Base-by-base conservation (phyloP, 2,888 invertebrate genomes). In the Pedicia rivosa region DNA sequence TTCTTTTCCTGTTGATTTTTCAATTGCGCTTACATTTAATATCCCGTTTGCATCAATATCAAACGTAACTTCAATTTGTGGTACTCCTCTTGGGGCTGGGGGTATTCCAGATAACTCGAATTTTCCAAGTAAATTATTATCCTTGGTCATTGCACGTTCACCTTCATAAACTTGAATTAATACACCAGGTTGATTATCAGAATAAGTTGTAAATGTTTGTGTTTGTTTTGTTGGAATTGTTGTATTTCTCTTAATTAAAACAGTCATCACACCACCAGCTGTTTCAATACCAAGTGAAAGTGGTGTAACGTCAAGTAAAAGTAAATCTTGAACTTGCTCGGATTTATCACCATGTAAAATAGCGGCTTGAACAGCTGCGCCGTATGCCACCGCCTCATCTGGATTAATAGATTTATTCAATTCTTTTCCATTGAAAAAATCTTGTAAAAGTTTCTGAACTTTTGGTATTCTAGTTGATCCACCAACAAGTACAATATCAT, bases 31-130 rank as follows among this genome's bases (percentile, higher is more conserved):
- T 10, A 95, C 94, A 57, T 94, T 94, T 45, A 95, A 65, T 59
- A 95, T 94, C 53, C 91, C 91, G 60, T 92, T 87, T 34, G 87
- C 87, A 51, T 90, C 88, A 48, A 76, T 76, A 54, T 79, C 81
- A 53, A 83, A 83, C 35, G 81, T 82, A 9, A 83, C 82, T 57
- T 83, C 91, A 64, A 76, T 91, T 63, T 73, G 90, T 43, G 74
- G 90, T 46, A 78, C 90, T 54, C 78, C 94, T 42, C 74, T 80
- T 38, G 76, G 94, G 54, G 83, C 84, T 2, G 92, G 92, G 2
- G 92, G 91, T 53, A 95, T 94, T 26, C 91, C 91, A 17, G 82
- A 83, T 35, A 95, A 70, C 57, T 95, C 94, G 61, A 95, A 97
- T 60, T 90, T 92, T 37, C 95, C 95, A 37, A 95, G 72, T 28